Percentiles rank a stretch among this genome's conserved stretches.
These are phyloP conservation scores for Agrochola litura DNA, from an alignment of 2,888 invertebrate genomes.

Conservation along the genomic window DNA sequence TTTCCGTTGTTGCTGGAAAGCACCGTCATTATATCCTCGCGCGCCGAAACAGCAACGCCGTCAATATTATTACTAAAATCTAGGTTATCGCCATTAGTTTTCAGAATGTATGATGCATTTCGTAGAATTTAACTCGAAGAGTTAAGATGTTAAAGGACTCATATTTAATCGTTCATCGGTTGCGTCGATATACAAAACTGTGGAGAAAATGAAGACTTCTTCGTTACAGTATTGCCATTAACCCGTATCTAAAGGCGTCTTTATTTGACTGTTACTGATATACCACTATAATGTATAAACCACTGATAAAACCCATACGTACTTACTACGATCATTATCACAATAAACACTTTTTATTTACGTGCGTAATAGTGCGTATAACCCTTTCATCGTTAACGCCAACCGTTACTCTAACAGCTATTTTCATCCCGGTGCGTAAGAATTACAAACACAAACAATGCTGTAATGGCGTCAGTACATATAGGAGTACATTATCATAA, in stretches of 20 bases:
- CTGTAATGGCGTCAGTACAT: slow-evolving; percentile 20
- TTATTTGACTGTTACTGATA: slow-evolving; percentile 16
- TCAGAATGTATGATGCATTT: slow-evolving; percentile 45
- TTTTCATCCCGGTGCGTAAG: slow-evolving; percentile 51
- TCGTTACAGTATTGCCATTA: neutral
- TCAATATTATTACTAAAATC: slow-evolving; percentile 55
- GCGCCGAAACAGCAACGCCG: slow-evolving; percentile 43
- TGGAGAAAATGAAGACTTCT: neutral
- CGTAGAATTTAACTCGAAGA: slow-evolving; percentile 27
- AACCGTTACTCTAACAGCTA: slow-evolving; percentile 49
- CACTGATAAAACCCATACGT: slow-evolving; percentile 17
- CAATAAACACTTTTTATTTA: slow-evolving; percentile 55
- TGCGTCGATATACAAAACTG: neutral
- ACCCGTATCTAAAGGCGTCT: neutral
- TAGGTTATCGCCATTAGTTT: slow-evolving; percentile 50
- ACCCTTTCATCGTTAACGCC: slow-evolving; percentile 59
- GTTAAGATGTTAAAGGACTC: slow-evolving; percentile 18
- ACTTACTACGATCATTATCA: slow-evolving; percentile 40
- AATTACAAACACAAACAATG: slow-evolving; percentile 51
- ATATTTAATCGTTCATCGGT: neutral
- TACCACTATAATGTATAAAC: slow-evolving; percentile 1
- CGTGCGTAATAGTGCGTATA: slow-evolving; percentile 49
- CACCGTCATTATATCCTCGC: slow-evolving; percentile 67
- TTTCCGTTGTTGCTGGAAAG: slow-evolving; percentile 79
- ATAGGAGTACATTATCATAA: slow-evolving; percentile 8